Base-by-base conservation (phyloP, 2,888 invertebrate species). In the Phengaris arion region DNA sequence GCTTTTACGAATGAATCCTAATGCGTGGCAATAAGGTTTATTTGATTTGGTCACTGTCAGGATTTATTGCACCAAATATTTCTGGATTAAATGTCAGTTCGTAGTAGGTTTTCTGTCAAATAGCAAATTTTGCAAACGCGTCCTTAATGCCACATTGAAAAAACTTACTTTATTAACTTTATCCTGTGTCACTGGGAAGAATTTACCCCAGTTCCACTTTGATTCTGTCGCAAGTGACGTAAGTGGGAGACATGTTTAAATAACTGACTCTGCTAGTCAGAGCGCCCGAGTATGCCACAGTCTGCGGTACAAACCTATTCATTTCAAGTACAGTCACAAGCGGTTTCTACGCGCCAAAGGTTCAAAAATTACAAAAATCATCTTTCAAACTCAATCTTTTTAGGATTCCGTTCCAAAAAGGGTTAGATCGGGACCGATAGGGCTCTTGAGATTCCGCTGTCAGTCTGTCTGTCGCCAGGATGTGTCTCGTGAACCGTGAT, bases 231-330 rank as follows among this genome's bases (percentile, higher is more conserved):
- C 22, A 59, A 59, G 59, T 59, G 2, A 45, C 64, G 64, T 64
- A 13, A 12, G 12, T 35, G 22, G 35, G 2, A 59, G 59, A 64
- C 35, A 45, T 10, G 35, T 64, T 35, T 64, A 64, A 64, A 64
- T 64, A 64, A 64, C 64, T 45, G 64, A 64, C 35, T 64, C 64
- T 35, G 64, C 15, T 59, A 59, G 59, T 64, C 64, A 64, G 35
- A 64, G 64, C 64, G 35, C 35, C 64, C 10, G 59, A 59, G 59
- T 59, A 9, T 22, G 35, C 64, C 10, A 9, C 59, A 59, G 35
- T 64, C 64, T 64, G 55, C n/a, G 64, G 52, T 52, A 12, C 64
- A 45, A 35, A 13, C 64, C 64, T 13, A 64, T 45, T 64, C 35
- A 35, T 64, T 64, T 10, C 35, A 12, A 35, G 64, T 64, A 45